phyloP scores from a whole-genome alignment of 1,140 invertebrate species.

The Sitodiplosis mosellana region DNA sequence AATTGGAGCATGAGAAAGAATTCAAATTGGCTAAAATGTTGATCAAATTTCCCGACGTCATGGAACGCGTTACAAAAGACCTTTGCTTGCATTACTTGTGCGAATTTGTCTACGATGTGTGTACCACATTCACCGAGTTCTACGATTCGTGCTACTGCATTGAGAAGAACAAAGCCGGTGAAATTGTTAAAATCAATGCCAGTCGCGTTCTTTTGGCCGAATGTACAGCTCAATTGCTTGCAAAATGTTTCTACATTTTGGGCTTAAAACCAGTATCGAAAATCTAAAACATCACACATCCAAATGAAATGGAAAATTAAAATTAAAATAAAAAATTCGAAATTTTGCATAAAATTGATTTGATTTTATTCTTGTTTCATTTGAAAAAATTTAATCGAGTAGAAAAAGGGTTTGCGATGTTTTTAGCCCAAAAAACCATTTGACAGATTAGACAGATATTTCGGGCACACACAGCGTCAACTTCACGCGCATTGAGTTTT shows the following conservation, averaged over 20 bases:
- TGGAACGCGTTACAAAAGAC: slow-evolving; percentile 68
- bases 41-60: slow-evolving; percentile 71
- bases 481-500: too few relatives aligned
- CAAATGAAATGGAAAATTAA: too few relatives aligned
- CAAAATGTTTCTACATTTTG: slow-evolving; percentile 72
- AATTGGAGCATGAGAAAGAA: slow-evolving; percentile 79
- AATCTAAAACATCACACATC: slow-evolving; percentile 58
- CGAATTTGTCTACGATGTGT: slow-evolving; percentile 90
- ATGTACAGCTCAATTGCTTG: slow-evolving; percentile 75
- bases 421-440: too few relatives aligned
- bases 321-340: too few relatives aligned
- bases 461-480: too few relatives aligned
- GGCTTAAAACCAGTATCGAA: slow-evolving; percentile 79
- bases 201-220: slow-evolving; percentile 81
- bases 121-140: slow-evolving; percentile 87
- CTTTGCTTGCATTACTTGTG: slow-evolving; percentile 79
- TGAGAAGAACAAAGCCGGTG: slow-evolving; percentile 61
- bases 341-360: too few relatives aligned
- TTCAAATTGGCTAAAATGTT: slow-evolving; percentile 82
- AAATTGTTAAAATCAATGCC: slow-evolving; percentile 70
- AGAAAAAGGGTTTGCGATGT: too few relatives aligned
- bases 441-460: too few relatives aligned
- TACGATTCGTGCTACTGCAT: slow-evolving; percentile 97
- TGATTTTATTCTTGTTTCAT: too few relatives aligned
- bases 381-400: too few relatives aligned